phyloP scores from a whole-genome alignment of 2,888 invertebrate species.

The Malthinus seriepunctatus region DNA sequence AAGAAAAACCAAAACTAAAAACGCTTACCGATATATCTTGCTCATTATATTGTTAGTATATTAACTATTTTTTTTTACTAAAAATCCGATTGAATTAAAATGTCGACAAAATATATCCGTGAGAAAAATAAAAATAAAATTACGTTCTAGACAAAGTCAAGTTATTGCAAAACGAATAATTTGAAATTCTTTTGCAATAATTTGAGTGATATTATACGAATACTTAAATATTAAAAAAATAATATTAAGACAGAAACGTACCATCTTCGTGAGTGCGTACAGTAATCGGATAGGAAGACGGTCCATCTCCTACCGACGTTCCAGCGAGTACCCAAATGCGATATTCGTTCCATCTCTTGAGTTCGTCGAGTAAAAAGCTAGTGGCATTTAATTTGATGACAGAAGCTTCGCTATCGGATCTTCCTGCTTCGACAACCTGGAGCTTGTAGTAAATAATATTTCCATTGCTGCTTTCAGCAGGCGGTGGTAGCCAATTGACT shows the following conservation, averaged over 20 bases:
- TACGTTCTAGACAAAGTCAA: background rate
- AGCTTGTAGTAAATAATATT: constrained; percentile 94
- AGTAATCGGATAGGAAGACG: constrained; percentile 86
- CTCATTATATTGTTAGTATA: background rate
- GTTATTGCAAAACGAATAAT: background rate
- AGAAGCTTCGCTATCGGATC: constrained; percentile 82
- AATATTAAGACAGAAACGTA: constrained; percentile 64
- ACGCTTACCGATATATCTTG: constrained; percentile 1
- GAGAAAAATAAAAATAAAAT: constrained; percentile 4
- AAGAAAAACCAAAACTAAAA: constrained; percentile 17
- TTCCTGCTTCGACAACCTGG: constrained; percentile 82
- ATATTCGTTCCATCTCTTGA: constrained; percentile 95
- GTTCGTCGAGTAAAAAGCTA: constrained; percentile 81
- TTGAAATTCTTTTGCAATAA: background rate
- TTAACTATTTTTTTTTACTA: background rate
- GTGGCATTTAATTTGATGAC: constrained; percentile 80
- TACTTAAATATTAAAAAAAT: background rate
- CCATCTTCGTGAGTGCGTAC: constrained; percentile 98
- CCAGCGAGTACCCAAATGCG: constrained; percentile 96
- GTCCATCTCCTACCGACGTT: constrained; percentile 96
- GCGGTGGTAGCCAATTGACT: constrained; percentile 92
- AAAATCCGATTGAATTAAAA: background rate
- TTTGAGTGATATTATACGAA: background rate
- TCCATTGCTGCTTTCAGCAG: constrained; percentile 88
- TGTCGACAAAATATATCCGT: constrained; percentile 9